Conservation (phyloP, 2,113 vertebrate genomes). For the Campylomormyrus numenius region DNA sequence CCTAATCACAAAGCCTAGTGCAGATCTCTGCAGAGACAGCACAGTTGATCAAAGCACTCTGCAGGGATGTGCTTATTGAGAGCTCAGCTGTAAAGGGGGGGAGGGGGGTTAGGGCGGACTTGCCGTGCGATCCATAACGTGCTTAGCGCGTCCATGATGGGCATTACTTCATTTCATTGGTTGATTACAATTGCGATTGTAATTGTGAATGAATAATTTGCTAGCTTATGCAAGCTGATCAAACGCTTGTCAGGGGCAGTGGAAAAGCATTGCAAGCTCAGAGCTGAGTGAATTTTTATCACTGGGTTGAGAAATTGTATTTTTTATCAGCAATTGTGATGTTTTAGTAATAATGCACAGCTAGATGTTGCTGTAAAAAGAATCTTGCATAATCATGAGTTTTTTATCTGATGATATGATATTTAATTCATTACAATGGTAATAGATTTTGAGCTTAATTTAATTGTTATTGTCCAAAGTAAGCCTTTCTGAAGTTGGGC, state of each 20-base stretch:
- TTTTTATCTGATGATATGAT: not conserved
- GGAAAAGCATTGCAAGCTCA: not conserved
- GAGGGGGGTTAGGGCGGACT: not conserved
- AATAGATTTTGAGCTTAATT: not conserved
- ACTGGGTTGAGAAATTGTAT: not conserved
- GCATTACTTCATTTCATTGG: not conserved
- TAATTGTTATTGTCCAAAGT: not conserved
- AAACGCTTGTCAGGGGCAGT: not conserved
- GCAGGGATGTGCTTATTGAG: not conserved
- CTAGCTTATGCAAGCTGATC: not conserved
- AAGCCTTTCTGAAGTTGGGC: not conserved
- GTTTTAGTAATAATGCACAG: not conserved
- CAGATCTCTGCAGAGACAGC: not conserved
- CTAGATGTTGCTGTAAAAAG: not conserved
- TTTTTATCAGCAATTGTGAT: not conserved
- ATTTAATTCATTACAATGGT: not conserved
- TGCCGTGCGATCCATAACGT: not conserved
- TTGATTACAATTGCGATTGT: not conserved
- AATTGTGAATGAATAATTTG: constrained; percentile 2
- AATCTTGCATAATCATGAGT: not conserved
- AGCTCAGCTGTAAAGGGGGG: not conserved
- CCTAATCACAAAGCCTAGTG: not conserved
- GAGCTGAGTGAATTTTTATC: not conserved
- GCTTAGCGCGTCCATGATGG: not conserved
- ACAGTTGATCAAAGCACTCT: not conserved